Evolutionary conservation across 2,113 vertebrate species (phyloP), one percentile per base, ranked within the genome.

Genomic region (Gallinago jamesoni): DNA sequence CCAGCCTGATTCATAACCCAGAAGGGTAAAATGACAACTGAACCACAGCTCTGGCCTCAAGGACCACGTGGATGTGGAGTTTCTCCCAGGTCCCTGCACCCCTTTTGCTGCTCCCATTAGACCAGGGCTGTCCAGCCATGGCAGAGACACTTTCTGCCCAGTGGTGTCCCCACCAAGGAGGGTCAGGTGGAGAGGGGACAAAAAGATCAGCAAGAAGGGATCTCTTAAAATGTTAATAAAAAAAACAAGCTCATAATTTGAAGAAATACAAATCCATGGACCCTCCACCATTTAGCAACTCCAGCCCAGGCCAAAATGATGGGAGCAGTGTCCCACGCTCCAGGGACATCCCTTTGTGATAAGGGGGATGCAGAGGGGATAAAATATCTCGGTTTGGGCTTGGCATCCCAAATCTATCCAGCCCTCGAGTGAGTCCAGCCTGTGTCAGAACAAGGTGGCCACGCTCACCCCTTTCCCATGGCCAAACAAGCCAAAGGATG

Each of bases 61-160:
- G 0, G 6, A 53, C 8, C 30, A 9, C 4, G 0, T 2, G 41
- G 41, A 14, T 63, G 15, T 30, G 11, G 37, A 22, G 10, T 31
- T 5, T 41, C 13, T 31, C n/a, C 9, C 52, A 50, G 7, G 11
- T 39, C 7, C 33, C 18, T 55, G 28, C 17, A 45, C 22, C 4
- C 12, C 6, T 59, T 39, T 57, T 64, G 18, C 4, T 57, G 4
- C 7, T 62, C 6, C 16, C 30, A 24, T 15, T 13, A 22, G 10
- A 63, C 24, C 1, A 0, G 10, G 9, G 2, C 19, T 84, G 84
- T 55, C 50, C 66, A 64, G 6, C 6, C 28, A 11, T 28, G 10
- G 16, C 52, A 60, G n/a, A 47, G 50, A 64, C 31, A n/a, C 27
- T 22, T 56, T 57, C 56, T 70, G 16, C 50, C 41, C 60, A 7